Conservation (phyloP, 1,140 invertebrate genomes). For the Centruroides vittatus region DNA sequence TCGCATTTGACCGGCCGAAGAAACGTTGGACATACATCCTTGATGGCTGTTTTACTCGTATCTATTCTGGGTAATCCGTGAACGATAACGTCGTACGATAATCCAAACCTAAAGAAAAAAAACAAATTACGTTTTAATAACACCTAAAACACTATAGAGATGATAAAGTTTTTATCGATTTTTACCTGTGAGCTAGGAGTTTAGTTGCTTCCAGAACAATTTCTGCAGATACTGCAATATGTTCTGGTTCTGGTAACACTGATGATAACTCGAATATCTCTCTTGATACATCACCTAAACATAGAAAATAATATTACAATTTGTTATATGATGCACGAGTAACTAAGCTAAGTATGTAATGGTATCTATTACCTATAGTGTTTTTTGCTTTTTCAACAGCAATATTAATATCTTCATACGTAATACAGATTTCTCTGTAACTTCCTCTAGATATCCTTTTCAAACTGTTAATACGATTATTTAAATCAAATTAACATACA, state of each 20-base stretch:
- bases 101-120: slow-evolving; percentile 48
- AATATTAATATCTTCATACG: slow-evolving; percentile 76
- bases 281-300: slow-evolving; percentile 18
- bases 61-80: slow-evolving; percentile 76
- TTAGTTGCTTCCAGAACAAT: slow-evolving; percentile 62
- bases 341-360: not conserved
- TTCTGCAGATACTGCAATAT: slow-evolving; percentile 20
- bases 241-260: slow-evolving; percentile 18
- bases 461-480: not conserved
- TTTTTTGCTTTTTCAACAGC: slow-evolving; percentile 73
- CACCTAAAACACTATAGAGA: too few species aligned
- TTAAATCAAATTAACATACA: not conserved
- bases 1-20: slow-evolving; percentile 68
- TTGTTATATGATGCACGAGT: not conserved
- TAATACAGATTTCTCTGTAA: slow-evolving; percentile 52
- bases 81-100: slow-evolving; percentile 71
- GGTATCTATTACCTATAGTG: slow-evolving; percentile 28
- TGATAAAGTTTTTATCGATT: slow-evolving; percentile 18
- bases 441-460: slow-evolving; percentile 29
- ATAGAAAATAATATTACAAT: not conserved
- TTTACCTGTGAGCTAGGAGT: slow-evolving; percentile 70
- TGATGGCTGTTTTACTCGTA: slow-evolving; percentile 71
- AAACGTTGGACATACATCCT: slow-evolving; percentile 73
- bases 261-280: slow-evolving; percentile 22
- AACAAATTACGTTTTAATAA: too few species aligned